A percentile compares a stretch with the other conserved stretches of the same genome.
These are phyloP conservation scores for Aphaenogaster ashmeadi DNA, from an alignment of 1,140 invertebrate species.

Conservation along the genomic window DNA sequence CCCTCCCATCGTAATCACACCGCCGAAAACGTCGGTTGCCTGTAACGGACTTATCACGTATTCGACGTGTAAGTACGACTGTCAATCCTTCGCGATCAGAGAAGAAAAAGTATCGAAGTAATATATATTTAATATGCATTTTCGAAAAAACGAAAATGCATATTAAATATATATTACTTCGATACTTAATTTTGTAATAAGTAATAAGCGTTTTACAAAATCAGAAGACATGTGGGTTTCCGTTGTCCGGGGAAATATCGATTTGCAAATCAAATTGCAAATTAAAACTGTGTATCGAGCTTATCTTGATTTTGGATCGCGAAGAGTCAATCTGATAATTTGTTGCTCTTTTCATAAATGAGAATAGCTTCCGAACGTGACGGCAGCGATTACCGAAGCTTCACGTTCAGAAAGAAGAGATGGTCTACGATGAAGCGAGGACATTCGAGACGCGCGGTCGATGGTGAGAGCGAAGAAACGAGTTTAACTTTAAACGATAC, in stretches of 20 bases:
- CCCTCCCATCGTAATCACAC: constrained; percentile 74
- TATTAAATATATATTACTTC: constrained; percentile 31
- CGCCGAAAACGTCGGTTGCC: constrained; percentile 69
- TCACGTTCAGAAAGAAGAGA: constrained; percentile 43
- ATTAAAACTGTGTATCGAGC: background rate
- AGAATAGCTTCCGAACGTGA: constrained; percentile 9
- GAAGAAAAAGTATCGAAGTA: constrained; percentile 27
- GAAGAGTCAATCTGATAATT: background rate
- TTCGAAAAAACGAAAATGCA: background rate
- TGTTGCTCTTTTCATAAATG: background rate
- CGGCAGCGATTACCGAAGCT: constrained; percentile 7
- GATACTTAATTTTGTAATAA: constrained; percentile 12
- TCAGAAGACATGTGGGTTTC: background rate
- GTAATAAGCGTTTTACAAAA: background rate
- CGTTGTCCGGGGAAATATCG: background rate
- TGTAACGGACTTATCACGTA: constrained; percentile 79
- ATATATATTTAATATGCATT: constrained; percentile 19
- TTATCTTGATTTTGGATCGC: background rate
- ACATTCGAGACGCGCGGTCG: constrained; percentile 28
- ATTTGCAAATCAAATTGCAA: constrained; percentile 2
- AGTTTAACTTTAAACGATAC: background rate
- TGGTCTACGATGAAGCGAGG: constrained; percentile 27
- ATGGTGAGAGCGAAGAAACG: constrained; percentile 33
- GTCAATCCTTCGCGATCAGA: background rate
- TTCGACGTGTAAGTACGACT: constrained; percentile 68